Percentiles rank a stretch among this genome's conserved stretches.
Conservation (phyloP, 1,140 invertebrate genomes). For the Coptotermes formosanus region DNA sequence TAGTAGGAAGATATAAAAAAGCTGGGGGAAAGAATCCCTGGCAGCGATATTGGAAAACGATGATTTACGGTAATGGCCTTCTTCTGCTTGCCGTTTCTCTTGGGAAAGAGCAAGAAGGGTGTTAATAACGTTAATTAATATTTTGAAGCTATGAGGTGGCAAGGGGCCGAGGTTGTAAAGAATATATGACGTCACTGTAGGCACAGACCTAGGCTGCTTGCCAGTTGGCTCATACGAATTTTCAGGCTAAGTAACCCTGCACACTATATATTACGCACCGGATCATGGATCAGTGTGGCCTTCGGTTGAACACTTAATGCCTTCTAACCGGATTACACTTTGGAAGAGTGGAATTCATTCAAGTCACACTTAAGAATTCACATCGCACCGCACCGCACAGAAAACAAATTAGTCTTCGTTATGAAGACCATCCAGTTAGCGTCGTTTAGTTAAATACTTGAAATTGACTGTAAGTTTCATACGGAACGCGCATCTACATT, state of each 20-base stretch:
- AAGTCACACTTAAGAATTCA: no score
- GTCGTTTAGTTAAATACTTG: no score
- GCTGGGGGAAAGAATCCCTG: conserved; percentile 45
- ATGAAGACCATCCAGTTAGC: no score
- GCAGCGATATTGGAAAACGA: conserved; percentile 55
- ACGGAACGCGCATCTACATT: no score
- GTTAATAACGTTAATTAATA: conserved; percentile 34
- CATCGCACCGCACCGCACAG: no score
- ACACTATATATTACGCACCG: background rate
- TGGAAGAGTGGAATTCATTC: no score
- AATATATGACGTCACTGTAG: conserved; percentile 22
- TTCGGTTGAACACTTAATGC: background rate
- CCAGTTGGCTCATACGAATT: conserved; percentile 20
- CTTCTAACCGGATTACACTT: no score
- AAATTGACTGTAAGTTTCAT: no score
- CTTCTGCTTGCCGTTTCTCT: conserved; percentile 14
- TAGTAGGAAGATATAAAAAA: conserved; percentile 34
- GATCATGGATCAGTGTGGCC: background rate
- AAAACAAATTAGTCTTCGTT: no score
- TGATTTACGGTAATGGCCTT: conserved; percentile 54
- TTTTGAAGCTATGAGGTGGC: conserved; percentile 25
- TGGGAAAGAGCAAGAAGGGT: conserved; percentile 33
- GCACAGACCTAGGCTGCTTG: background rate
- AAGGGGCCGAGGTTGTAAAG: conserved; percentile 28
- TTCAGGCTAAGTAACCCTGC: background rate